phyloP scores from a whole-genome alignment of 2,113 vertebrate genomes.

The Euleptes europaea region DNA sequence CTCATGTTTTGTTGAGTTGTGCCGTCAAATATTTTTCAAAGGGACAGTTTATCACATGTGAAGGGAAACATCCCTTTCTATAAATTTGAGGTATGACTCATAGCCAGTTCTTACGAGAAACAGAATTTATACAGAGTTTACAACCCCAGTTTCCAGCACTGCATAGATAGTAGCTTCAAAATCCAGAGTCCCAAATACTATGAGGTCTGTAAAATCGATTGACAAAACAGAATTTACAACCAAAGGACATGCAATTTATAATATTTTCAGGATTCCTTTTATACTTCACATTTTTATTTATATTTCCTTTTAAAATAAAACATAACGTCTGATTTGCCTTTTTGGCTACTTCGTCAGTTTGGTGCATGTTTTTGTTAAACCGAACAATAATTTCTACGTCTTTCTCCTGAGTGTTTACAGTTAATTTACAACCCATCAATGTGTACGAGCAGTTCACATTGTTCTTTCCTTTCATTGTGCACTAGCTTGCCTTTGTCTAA shows the following conservation, averaged over 20 bases:
- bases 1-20: no score
- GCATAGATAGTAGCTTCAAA: no score
- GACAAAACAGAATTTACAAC: background rate
- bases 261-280: background rate
- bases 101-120: no score
- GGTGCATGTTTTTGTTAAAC: background rate
- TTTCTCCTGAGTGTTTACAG: background rate
- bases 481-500: fast-evolving
- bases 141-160: no score
- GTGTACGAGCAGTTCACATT: background rate
- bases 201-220: background rate
- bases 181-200: no score
- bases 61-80: no score
- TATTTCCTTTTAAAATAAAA: background rate
- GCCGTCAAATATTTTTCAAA: no score
- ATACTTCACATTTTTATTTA: background rate
- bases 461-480: background rate
- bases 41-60: no score
- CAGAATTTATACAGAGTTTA: no score
- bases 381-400: background rate
- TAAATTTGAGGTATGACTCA: no score
- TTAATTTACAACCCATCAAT: background rate
- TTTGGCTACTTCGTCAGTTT: background rate
- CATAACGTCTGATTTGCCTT: background rate
- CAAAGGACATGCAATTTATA: background rate